phyloP scores from a whole-genome alignment of 2,797 vertebrate species.

The Melanotaenia boesemani region DNA sequence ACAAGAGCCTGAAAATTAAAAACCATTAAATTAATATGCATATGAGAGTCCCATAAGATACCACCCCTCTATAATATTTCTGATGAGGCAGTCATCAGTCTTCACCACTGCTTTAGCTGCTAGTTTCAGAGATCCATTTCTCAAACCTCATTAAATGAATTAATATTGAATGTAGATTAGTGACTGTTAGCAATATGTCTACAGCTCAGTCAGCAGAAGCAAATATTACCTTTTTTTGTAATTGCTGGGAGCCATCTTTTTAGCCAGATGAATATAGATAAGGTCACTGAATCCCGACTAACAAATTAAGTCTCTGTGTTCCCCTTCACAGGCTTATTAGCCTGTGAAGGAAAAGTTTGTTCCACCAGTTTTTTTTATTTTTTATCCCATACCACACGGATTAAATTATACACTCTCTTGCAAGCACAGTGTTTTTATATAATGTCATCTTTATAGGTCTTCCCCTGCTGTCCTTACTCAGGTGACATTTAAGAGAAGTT shows the following conservation, averaged over 20 bases:
- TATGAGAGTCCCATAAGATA: constrained; percentile 6
- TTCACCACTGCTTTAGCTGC: constrained; percentile 4
- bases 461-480: neutral
- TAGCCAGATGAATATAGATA: constrained; percentile 64
- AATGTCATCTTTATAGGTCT: too few relatives aligned
- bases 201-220: constrained; percentile 34
- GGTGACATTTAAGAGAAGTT: neutral
- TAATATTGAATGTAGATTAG: constrained; percentile 51
- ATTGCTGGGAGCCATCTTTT: constrained; percentile 44
- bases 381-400: neutral
- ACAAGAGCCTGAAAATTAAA: neutral
- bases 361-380: neutral
- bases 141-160: constrained; percentile 50
- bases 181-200: constrained; percentile 43
- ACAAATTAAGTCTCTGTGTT: constrained; percentile 25
- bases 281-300: constrained; percentile 51
- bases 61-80: neutral
- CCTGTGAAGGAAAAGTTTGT: too few relatives aligned
- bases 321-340: neutral
- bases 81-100: constrained; percentile 1
- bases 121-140: neutral
- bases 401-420: neutral
- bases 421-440: neutral
- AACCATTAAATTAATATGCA: neutral
- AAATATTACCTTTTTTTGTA: constrained; percentile 55